Base-by-base conservation (phyloP, 2,113 vertebrate genomes). In the Oceanites oceanicus region DNA sequence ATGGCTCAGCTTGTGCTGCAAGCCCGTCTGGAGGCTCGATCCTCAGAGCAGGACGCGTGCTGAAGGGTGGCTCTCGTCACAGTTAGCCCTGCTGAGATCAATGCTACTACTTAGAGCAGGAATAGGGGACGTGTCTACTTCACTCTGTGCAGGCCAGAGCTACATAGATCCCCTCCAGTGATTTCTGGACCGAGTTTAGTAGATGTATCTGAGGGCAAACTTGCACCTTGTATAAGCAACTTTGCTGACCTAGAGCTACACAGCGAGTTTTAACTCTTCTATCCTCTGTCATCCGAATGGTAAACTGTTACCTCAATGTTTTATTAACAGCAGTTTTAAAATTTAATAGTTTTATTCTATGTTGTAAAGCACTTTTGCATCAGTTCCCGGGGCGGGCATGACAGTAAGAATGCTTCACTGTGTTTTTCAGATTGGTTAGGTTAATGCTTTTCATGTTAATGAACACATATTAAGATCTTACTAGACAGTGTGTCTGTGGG, bases 371-470 rank as follows among this genome's bases (percentile, higher is more conserved):
- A 26, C 80, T 93, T 90, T 82, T 88, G 23, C 80, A 52, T 36
- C 27, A 61, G 27, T 86, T 95, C 65, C 73, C 19, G n/a, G 13
- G 23, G 25, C 21, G 30, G 2, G 2, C 13, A 21, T 75, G 59
- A n/a, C 36, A n/a, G 7, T 40, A 52, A 85, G 86, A 88, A 62
- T 87, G 47, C 36, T 84, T 82, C 30, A 52, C 56, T 68, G 8
- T 91, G 11, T 55, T 94, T 88, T 89, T 86, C 70, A 50, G 14
- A 56, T 77, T 52, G 34, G 56, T 84, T 92, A 49, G 65, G 73
- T 84, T 84, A 81, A 65, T 84, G 55, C 26, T 94, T 87, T 95
- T 93, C 53, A 18, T 58, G 52, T 73, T 90, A 92, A 93, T 78
- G 72, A 95, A 72, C 42, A 49, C 23, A 21, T 81, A 72, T 67